Evolutionary conservation across 2,797 vertebrate genomes (phyloP), one percentile per base, ranked within the genome.

Genomic region (Ctenochaetus hawaiiensis): DNA sequence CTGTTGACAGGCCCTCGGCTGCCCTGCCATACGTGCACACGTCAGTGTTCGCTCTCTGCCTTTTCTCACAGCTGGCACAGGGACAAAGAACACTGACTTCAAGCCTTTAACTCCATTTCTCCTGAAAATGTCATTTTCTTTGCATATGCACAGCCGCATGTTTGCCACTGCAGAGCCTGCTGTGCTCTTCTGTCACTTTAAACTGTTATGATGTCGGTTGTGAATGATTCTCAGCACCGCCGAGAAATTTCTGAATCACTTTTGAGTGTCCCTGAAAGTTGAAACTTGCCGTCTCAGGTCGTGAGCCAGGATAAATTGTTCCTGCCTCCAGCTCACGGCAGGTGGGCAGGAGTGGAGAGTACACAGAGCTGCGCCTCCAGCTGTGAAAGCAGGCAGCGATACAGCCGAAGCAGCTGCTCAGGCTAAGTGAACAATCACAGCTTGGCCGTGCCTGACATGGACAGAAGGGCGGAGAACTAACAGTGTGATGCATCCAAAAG

Each of bases 351-450:
- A 73, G 77, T 47, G 89, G 85, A 86, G 83, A 92, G 90, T 78
- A 90, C 89, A 92, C 92, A 77, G 81, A 90, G 91, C 90, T 91
- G 66, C 86, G 87, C 80, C 72, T 93, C 84, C 92, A 92, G 92
- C 89, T 89, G 82, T 78, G 92, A 89, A 71, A 83, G 75, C 87
- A 84, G 90, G 80, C 91, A 89, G 89, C 4, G 64, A 88, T 82
- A 77, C 67, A 67, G 83, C 83, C 89, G 78, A 92, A 93, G 88
- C 81, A 88, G 91, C 89, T 88, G 83, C 85, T 75, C 84, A 87
- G 49, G 16, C 88, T 91, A 89, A 90, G 85, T 88, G 90, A 89
- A 93, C 89, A 87, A 94, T 91, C 85, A 84, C 79, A 82, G 86
- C 84, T 78, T 81, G 82, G 87, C 74, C 17, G 43, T 57, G 71